These are phyloP conservation scores for Lasioglossum baleicum DNA, from an alignment of 1,140 invertebrate genomes.

Conservation along the genomic window DNA sequence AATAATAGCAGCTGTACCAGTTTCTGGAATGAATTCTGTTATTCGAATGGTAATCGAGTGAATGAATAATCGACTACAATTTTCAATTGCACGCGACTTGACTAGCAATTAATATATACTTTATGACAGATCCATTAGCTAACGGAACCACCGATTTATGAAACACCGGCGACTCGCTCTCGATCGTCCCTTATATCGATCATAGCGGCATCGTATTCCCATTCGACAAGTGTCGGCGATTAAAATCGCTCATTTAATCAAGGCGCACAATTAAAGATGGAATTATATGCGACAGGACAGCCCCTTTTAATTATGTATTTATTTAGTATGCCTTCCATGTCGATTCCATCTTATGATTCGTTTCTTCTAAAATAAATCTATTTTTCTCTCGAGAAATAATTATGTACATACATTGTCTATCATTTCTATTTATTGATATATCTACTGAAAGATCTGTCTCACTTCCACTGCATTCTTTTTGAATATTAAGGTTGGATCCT, in stretches of 20 bases:
- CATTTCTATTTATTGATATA: too few relatives aligned
- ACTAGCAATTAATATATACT: neutral
- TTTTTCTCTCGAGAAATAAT: too few relatives aligned
- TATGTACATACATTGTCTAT: too few relatives aligned
- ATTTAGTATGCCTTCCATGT: conserved; percentile 1
- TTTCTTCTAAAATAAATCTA: too few relatives aligned
- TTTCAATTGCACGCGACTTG: neutral
- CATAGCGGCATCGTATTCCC: neutral
- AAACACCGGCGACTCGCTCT: neutral
- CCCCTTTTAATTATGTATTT: conserved; percentile 8
- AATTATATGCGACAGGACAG: conserved; percentile 18
- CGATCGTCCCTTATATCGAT: neutral
- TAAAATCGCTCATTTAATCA: conserved; percentile 11
- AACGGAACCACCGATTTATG: neutral
- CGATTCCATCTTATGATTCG: too few relatives aligned
- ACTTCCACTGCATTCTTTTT: too few relatives aligned
- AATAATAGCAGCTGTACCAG: too few relatives aligned
- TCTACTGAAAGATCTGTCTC: too few relatives aligned
- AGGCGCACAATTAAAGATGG: conserved; percentile 2
- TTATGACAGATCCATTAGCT: neutral
- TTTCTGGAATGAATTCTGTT: neutral
- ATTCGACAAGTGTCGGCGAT: conserved; percentile 6
- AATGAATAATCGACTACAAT: neutral
- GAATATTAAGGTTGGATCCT: too few relatives aligned
- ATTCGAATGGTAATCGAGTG: neutral